Percentiles rank a stretch among this genome's conserved stretches.
phyloP scores from a whole-genome alignment of 1,140 invertebrate genomes.

The Babylonia areolata region DNA sequence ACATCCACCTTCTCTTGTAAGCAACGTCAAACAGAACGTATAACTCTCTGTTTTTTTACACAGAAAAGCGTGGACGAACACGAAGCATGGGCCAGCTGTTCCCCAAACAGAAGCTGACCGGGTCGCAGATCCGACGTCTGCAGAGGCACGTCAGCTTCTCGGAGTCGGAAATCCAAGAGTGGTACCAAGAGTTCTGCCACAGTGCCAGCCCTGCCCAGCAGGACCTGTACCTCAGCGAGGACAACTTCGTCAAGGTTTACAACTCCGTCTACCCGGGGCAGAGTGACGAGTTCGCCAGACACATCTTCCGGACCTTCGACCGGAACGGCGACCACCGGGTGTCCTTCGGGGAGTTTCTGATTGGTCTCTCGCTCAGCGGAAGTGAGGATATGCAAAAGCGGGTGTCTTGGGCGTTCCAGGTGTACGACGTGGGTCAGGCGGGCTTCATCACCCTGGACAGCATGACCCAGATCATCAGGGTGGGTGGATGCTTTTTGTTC shows the following conservation, averaged over 20 bases:
- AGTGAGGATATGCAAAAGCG: conserved; percentile 90
- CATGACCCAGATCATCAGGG: conserved; percentile 60
- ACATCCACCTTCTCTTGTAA: background rate
- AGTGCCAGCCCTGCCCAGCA: background rate
- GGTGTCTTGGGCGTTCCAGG: conserved; percentile 91
- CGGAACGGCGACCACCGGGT: conserved; percentile 57
- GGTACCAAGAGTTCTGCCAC: conserved; percentile 32
- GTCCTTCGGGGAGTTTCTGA: conserved; percentile 65
- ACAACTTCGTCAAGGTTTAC: conserved; percentile 54
- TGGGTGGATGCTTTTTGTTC: conserved; percentile 43
- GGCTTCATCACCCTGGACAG: conserved; percentile 85
- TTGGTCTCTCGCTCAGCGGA: conserved; percentile 60
- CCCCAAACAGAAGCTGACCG: conserved; percentile 4
- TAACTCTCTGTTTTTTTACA: background rate
- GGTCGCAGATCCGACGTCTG: background rate
- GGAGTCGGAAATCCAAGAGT: conserved; percentile 30
- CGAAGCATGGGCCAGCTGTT: background rate
- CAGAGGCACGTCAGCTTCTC: conserved; percentile 24
- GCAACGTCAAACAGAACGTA: background rate
- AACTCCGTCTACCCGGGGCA: conserved; percentile 61
- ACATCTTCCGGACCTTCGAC: conserved; percentile 64
- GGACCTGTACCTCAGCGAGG: conserved; percentile 8
- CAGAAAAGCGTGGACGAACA: background rate
- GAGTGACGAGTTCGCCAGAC: conserved; percentile 48
- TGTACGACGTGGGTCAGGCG: conserved; percentile 92